Conservation (phyloP, 1,140 invertebrate species). For the Stegodyphus mimosarum region DNA sequence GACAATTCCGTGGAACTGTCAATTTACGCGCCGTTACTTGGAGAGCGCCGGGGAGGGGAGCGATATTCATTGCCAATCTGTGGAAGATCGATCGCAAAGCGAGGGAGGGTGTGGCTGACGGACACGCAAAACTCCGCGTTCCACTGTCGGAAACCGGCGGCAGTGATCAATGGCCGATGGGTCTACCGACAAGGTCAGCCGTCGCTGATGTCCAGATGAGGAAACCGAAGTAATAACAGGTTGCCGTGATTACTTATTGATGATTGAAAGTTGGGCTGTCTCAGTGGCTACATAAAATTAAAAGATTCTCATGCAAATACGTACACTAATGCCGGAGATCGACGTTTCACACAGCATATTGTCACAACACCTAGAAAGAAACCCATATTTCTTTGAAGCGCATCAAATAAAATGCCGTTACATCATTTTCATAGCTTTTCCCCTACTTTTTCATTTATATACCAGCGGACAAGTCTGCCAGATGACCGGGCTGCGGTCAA, state of each 20-base stretch:
- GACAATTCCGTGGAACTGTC: slow-evolving; percentile 20
- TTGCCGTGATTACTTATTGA: not conserved
- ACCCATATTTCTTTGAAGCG: too few species aligned
- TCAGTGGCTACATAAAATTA: too few species aligned
- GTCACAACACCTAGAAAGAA: too few species aligned
- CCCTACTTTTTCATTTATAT: too few species aligned
- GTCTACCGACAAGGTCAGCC: not conserved
- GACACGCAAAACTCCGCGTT: slow-evolving; percentile 6
- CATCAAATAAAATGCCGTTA: too few species aligned
- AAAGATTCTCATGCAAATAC: too few species aligned
- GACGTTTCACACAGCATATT: too few species aligned
- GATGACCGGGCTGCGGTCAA: too few species aligned
- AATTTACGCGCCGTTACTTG: slow-evolving; percentile 8
- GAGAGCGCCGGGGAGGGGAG: not conserved
- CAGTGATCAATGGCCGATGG: slow-evolving; percentile 14
- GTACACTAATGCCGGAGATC: too few species aligned
- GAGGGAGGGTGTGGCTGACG: slow-evolving; percentile 12
- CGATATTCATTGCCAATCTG: slow-evolving; percentile 23
- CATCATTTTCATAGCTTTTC: too few species aligned
- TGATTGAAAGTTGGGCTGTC: not conserved
- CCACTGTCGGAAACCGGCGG: slow-evolving; percentile 11
- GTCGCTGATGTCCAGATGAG: too few species aligned
- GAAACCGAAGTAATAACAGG: not conserved
- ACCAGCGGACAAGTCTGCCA: too few species aligned
- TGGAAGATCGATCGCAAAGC: slow-evolving; percentile 8